Base-by-base conservation (phyloP, 2,888 invertebrate genomes). In the Aleiodes testaceus region DNA sequence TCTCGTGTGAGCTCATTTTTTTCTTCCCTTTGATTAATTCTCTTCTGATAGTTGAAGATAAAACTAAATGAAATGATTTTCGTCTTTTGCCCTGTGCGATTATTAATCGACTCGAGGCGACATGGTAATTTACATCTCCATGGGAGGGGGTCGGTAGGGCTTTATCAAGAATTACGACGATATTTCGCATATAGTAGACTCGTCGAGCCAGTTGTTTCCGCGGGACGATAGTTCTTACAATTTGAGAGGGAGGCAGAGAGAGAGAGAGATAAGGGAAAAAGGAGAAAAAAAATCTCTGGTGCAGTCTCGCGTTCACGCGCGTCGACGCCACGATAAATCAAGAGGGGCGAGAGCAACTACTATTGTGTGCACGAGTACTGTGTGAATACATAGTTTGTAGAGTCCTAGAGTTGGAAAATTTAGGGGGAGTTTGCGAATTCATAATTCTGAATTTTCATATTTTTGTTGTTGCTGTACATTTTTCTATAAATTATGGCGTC, bases 101-200 rank as follows among this genome's bases (percentile, higher is more conserved):
- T 80, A 80, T 80, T 80, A 80, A 80, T 80, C 78, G 79, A 77
- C 71, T 73, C 76, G 66, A 72, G 74, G 76, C 77, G 78, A 78
- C 79, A 76, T n/a, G 77, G 77, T 79, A 80, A 80, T 80, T 80
- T 80, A 79, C 80, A 80, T 80, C 78, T 80, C 77, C 72, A 71
- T 74, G 26, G 26, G 76, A 73, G 26, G 26, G 76, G 74, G 68
- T 78, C 77, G 75, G 76, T 76, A 77, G 65, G 66, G 73, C 77
- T 79, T 80, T 79, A 80, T 80, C 79, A 79, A 79, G 79, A 80
- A 80, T 80, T 78, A 80, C 74, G 78, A 67, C 72, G 74, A 63
- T 45, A 36, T 53, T 65, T 55, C 65, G 55, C 52, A 20, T 44
- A 53, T 45, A 67, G 63, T 63, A 45, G 59, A 47, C 59, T 73